phyloP scores from a whole-genome alignment of 1,140 invertebrate genomes.

The Rhagoletis pomonella region DNA sequence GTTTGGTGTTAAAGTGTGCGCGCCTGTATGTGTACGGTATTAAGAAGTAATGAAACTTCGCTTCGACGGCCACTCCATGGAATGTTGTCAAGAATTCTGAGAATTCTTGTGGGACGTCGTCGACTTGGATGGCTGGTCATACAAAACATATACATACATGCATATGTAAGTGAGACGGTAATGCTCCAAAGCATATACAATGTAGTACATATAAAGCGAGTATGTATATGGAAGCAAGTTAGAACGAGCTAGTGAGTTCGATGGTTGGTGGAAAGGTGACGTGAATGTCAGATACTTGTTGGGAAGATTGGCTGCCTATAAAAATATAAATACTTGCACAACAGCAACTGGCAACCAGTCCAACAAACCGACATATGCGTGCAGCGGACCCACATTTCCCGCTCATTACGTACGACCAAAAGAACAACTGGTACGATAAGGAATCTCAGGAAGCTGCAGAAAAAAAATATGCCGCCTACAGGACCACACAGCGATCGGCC shows the following conservation, averaged over 20 bases:
- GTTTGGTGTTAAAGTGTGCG: background rate
- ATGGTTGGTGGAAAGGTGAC: too few species aligned
- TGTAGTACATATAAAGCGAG: too few species aligned
- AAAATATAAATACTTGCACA: too few species aligned
- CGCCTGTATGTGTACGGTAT: background rate
- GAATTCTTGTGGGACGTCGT: constrained; percentile 38
- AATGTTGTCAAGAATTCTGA: constrained; percentile 54
- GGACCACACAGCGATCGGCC: too few species aligned
- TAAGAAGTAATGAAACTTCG: background rate
- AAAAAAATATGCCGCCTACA: too few species aligned
- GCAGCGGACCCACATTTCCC: background rate
- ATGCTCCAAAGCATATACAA: background rate
- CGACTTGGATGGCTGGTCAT: constrained; percentile 4
- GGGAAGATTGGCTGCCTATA: too few species aligned
- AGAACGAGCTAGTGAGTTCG: too few species aligned
- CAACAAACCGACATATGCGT: background rate
- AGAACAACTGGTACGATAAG: too few species aligned
- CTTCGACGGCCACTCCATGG: constrained; percentile 7
- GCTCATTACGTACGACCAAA: too few species aligned
- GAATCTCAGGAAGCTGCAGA: too few species aligned
- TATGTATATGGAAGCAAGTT: too few species aligned
- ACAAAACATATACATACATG: background rate
- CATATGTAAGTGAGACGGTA: background rate
- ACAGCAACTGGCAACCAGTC: background rate
- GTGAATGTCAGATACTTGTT: too few species aligned